Conservation (phyloP, 1,140 invertebrate species). For the Daktulosphaira vitifoliae region DNA sequence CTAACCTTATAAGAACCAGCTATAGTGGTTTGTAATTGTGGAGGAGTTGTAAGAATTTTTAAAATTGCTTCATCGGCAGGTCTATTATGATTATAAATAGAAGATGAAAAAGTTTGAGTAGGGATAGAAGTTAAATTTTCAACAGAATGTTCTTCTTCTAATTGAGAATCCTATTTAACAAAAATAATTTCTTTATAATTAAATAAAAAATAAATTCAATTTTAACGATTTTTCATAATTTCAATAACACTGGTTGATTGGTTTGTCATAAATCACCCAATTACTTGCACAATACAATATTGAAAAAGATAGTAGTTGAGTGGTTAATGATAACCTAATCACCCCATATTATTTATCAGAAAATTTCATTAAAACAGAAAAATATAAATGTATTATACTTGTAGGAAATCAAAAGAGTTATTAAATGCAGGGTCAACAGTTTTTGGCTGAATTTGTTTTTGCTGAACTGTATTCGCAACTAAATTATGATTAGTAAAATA, state of each 20-base stretch:
- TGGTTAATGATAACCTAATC: too few species aligned
- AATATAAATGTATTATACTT: slow-evolving; percentile 3
- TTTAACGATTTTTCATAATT: too few species aligned
- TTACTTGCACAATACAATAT: too few species aligned
- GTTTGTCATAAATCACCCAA: too few species aligned
- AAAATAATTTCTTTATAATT: too few species aligned
- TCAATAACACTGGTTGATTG: too few species aligned
- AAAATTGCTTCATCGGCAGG: slow-evolving; percentile 18
- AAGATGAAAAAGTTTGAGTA: slow-evolving; percentile 16
- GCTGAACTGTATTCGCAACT: background rate
- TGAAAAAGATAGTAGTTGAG: too few species aligned
- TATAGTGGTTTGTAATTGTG: background rate
- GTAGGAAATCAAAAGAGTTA: slow-evolving; percentile 19
- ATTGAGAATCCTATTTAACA: slow-evolving; percentile 8
- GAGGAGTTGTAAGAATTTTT: background rate
- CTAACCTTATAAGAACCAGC: background rate
- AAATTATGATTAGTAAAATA: slow-evolving; percentile 29
- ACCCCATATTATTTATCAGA: too few species aligned
- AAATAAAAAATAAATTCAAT: too few species aligned
- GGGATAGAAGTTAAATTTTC: background rate
- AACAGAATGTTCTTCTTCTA: background rate
- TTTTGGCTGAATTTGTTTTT: background rate
- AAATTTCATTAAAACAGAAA: too few species aligned
- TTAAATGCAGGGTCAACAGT: slow-evolving; percentile 5
- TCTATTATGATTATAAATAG: background rate